Evolutionary conservation across 2,888 invertebrate genomes (phyloP), one percentile per base, ranked within the genome.

Genomic region (Anaspis maculata): DNA sequence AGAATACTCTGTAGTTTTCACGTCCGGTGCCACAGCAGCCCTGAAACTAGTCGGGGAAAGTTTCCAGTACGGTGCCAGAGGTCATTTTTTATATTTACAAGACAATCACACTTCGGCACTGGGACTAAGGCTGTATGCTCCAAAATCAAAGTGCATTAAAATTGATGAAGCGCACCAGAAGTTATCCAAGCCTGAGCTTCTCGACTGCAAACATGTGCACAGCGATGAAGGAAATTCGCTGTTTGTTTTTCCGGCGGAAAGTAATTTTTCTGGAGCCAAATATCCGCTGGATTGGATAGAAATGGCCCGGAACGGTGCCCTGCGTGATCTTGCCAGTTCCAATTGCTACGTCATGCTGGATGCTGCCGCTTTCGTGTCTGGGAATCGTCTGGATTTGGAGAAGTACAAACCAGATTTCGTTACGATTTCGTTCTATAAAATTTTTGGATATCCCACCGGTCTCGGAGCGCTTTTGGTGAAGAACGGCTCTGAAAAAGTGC

Each of bases 51-150:
- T 94, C 1, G 85, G 82, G 0, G 92, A 96, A 61, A 71, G 76
- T 34, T 95, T 96, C 59, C 57, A 72, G 40, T 87, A 82, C 59
- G 44, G 37, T 15, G 34, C 13, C 7, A 14, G 45, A 25, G 56
- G 58, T 29, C 68, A 73, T 30, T 88, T 91, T 58, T 74, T 78
- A 5, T 90, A 92, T 60, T 69, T 87, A 31, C 76, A 82, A 57
- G 94, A 96, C 61, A 95, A 89, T 59, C 97, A 97, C 60, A 96
- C 96, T 1, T 96, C 96, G 1, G 91, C 94, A 0, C 69, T 96
- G 38, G 96, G 97, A 7, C 82, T 96, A 76, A 72, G 96, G 57
- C 86, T 84, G 61, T 57, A 84, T 32, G 81, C 83, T 2, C 52
- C 62, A 39, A 63, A 73, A 31, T 60, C 77, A 11, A 64, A 69